Conservation (phyloP, 2,888 invertebrate species). For the Drosophila diplacantha region DNA sequence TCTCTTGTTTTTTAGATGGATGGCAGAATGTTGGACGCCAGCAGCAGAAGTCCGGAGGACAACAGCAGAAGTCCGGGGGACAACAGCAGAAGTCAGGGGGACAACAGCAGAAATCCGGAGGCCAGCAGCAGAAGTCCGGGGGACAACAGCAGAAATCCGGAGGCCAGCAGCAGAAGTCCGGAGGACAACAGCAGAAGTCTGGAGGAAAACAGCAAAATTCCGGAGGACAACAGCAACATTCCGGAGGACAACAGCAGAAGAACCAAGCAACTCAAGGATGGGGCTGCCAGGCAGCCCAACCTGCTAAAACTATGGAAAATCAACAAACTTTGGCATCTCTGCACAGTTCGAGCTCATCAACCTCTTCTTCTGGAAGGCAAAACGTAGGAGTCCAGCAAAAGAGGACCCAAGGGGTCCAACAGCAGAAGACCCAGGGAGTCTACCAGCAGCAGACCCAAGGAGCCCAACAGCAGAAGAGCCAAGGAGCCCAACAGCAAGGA, state of each 20-base stretch:
- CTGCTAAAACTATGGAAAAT: not conserved
- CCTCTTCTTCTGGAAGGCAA: not conserved
- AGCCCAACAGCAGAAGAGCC: no score
- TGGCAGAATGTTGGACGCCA: not conserved
- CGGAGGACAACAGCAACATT: constrained; percentile 1
- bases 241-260: not conserved
- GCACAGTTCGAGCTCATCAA: not conserved
- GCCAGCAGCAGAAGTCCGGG: not conserved
- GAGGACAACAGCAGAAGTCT: constrained; percentile 3
- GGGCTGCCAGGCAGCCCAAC: not conserved
- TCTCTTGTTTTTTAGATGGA: not conserved
- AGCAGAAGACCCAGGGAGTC: no score
- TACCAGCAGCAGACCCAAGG: no score
- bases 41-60: not conserved
- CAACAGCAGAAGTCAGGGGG: not conserved
- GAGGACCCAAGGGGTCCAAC: no score
- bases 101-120: not conserved
- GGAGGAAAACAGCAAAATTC: not conserved
- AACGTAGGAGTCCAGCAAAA: not conserved
- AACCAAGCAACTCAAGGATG: constrained; percentile 12
- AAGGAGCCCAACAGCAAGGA: not conserved
- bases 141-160: constrained; percentile 1
- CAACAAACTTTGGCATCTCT: not conserved
- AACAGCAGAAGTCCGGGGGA: not conserved
- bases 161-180: not conserved